phyloP scores from a whole-genome alignment of 2,888 invertebrate species.

The Cephus pulcher region DNA sequence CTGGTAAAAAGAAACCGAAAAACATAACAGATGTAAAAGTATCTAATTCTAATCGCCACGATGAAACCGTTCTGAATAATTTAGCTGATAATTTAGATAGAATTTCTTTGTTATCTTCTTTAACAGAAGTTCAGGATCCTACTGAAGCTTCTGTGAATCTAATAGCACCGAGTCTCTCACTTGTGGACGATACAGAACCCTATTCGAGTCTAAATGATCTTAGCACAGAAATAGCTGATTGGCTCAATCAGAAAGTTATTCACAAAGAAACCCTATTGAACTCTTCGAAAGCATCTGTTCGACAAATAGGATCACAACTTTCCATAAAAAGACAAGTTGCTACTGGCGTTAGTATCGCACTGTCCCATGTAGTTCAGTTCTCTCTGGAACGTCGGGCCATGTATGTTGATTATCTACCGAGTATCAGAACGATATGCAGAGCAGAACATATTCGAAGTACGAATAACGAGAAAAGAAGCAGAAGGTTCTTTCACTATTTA shows the following conservation, averaged over 20 bases:
- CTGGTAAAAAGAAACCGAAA: slow-evolving; percentile 33
- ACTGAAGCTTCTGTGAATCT: slow-evolving; percentile 47
- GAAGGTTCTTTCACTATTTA: slow-evolving; percentile 84
- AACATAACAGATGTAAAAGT: slow-evolving; percentile 20
- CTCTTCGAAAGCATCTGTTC: background rate
- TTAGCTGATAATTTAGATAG: slow-evolving; percentile 48
- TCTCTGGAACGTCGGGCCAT: slow-evolving; percentile 71
- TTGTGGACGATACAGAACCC: slow-evolving; percentile 53
- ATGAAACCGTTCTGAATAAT: slow-evolving; percentile 26
- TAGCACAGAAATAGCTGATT: slow-evolving; percentile 57
- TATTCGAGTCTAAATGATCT: slow-evolving; percentile 48
- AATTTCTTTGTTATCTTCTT: slow-evolving; percentile 48
- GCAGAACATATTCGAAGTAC: slow-evolving; percentile 74
- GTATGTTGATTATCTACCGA: slow-evolving; percentile 77
- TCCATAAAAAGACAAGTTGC: slow-evolving; percentile 43
- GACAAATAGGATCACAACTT: slow-evolving; percentile 12
- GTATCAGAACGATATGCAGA: slow-evolving; percentile 77
- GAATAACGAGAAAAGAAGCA: slow-evolving; percentile 74
- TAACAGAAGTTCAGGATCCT: slow-evolving; percentile 54
- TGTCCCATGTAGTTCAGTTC: slow-evolving; percentile 69
- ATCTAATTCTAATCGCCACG: slow-evolving; percentile 6
- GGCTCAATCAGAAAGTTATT: slow-evolving; percentile 43
- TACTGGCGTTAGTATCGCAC: slow-evolving; percentile 50
- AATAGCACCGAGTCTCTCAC: slow-evolving; percentile 62
- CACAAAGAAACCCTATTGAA: slow-evolving; percentile 1